A percentile compares a stretch with the other conserved stretches of the same genome.
Evolutionary conservation across 2,797 vertebrate species (phyloP).

Genomic region (Lepus oiostolus): DNA sequence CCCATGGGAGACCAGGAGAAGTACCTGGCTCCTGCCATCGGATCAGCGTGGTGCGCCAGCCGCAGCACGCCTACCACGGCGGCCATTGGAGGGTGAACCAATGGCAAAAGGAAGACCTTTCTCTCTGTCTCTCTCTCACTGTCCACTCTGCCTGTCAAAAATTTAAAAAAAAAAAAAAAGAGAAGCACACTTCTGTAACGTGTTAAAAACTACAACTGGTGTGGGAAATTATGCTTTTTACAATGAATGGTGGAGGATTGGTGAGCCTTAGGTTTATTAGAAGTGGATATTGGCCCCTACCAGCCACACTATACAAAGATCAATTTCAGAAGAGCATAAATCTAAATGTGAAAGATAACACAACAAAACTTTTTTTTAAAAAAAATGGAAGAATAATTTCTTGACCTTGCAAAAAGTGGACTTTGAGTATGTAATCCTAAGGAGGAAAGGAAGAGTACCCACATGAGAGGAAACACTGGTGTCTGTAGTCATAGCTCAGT

Average conservation of each 20-base stretch:
- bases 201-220: not conserved
- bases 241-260: not conserved
- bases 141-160: too few species aligned
- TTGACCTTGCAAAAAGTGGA: not conserved
- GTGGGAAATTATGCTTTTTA: not conserved
- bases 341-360: constrained; percentile 9
- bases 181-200: not conserved
- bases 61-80: too few species aligned
- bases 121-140: too few species aligned
- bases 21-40: too few species aligned
- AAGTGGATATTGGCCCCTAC: not conserved
- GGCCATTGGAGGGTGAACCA: too few species aligned
- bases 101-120: too few species aligned
- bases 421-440: not conserved
- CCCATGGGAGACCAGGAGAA: too few species aligned
- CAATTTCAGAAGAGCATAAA: not conserved
- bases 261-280: not conserved
- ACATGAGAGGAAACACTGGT: accelerated
- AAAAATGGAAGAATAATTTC: not conserved
- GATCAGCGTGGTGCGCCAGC: too few species aligned
- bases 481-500: accelerated
- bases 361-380: not conserved
- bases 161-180: too few species aligned
- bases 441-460: not conserved
- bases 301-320: not conserved